Evolutionary conservation across 2,888 invertebrate species (phyloP).

Genomic region (Diachrysia chrysitis): DNA sequence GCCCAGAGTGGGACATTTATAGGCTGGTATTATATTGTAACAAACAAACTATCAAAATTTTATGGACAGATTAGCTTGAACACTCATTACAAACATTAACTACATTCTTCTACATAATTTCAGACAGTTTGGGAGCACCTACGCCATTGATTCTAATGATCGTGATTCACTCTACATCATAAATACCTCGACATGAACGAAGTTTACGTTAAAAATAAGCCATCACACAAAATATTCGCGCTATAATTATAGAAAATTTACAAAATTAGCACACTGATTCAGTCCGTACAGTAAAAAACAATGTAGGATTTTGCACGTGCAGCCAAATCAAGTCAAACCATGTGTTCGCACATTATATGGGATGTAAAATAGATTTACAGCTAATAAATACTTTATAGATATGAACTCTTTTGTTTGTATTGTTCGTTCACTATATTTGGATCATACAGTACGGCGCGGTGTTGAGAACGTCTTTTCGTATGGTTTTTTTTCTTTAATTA

Average conservation of each 20-base stretch:
- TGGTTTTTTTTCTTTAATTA: not conserved
- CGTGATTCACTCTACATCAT: slow-evolving; percentile 62
- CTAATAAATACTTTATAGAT: slow-evolving; percentile 34
- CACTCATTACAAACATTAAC: not conserved
- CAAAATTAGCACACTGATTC: slow-evolving; percentile 55
- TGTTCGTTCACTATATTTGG: slow-evolving; percentile 16
- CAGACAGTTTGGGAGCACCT: slow-evolving; percentile 22
- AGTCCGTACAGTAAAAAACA: slow-evolving; percentile 41
- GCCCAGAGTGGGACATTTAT: too few relatives aligned
- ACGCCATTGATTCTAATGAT: slow-evolving; percentile 45
- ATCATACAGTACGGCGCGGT: not conserved
- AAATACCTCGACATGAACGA: slow-evolving; percentile 58
- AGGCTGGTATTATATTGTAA: not conserved
- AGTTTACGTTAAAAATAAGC: slow-evolving; percentile 54
- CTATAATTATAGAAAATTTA: slow-evolving; percentile 41
- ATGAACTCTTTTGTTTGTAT: slow-evolving; percentile 5
- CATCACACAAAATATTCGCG: slow-evolving; percentile 46
- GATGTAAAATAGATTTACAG: slow-evolving; percentile 31
- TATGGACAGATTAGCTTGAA: slow-evolving; percentile 1
- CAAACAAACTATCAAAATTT: not conserved
- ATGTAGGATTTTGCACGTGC: slow-evolving; percentile 27
- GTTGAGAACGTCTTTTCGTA: not conserved
- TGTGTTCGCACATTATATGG: slow-evolving; percentile 38
- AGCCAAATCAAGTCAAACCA: slow-evolving; percentile 22
- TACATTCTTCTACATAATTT: slow-evolving; percentile 4